phyloP scores from a whole-genome alignment of 2,797 vertebrate species.

The Notolabrus celidotus region DNA sequence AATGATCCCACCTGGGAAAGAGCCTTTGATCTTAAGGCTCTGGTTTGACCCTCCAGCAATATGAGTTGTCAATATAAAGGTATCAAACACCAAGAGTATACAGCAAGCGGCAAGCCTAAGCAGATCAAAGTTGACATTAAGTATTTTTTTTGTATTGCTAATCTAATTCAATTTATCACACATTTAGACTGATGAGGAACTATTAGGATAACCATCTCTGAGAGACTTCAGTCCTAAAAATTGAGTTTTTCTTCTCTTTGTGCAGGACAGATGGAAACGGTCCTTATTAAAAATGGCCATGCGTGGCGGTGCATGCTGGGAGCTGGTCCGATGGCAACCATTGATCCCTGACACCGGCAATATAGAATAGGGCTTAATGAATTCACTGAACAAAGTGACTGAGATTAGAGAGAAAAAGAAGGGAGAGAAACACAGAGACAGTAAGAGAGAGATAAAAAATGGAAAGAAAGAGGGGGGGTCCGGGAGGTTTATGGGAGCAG shows the following conservation, averaged over 20 bases:
- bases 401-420: conserved; percentile 69
- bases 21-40: conserved; percentile 15
- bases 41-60: conserved; percentile 3
- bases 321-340: conserved; percentile 67
- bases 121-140: not conserved
- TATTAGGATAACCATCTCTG: conserved; percentile 30
- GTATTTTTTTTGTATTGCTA: conserved; percentile 22
- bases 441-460: conserved; percentile 53
- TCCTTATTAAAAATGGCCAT: conserved; percentile 73
- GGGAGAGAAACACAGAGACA: conserved; percentile 47
- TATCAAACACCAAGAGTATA: no score
- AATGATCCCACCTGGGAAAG: no score
- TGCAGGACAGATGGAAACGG: conserved; percentile 63
- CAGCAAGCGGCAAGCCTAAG: no score
- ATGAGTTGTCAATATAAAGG: not conserved
- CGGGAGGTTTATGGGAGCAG: conserved; percentile 49
- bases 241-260: conserved; percentile 34
- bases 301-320: conserved; percentile 68
- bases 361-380: conserved; percentile 77
- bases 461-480: conserved; percentile 20
- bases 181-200: conserved; percentile 32
- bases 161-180: conserved; percentile 38
- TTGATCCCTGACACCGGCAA: conserved; percentile 75
- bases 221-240: conserved; percentile 40
- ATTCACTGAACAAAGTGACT: conserved; percentile 76